Evolutionary conservation across 2,113 vertebrate genomes (phyloP), one percentile per base, ranked within the genome.

Genomic region (Illadopsis cleaveri): DNA sequence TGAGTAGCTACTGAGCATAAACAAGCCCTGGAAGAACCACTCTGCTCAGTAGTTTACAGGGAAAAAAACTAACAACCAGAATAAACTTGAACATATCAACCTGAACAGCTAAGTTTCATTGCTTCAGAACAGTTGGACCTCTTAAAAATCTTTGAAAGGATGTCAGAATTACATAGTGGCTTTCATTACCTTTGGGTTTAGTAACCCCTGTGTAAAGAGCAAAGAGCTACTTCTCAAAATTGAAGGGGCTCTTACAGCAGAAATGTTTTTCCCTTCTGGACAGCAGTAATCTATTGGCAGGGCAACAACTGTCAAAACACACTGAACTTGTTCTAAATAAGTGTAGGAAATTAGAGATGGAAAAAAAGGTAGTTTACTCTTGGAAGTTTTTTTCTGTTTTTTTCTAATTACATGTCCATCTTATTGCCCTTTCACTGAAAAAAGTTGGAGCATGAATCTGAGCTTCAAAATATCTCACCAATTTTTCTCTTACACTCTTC

Each of bases 1-100:
- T 13, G n/a, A 64, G n/a, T 6, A 71, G 40, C 38, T 50, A 45
- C 6, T 0, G 0, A 68, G 27, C 3, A 1, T n/a, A 65, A 47
- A 81, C 1, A 2, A 58, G 27, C 14, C 23, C 40, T 40, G 15
- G 23, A 70, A 77, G 22, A 57, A 23, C 5, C 1, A 6, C 15
- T 22, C 17, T 33, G 24, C 40, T 48, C 37, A 71, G 48, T 9
- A 28, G 12, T 53, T 79, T 48, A 69, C 33, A 70, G 51, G n/a
- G 6, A 38, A 23, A 23, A 50, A 70, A 22, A 2, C 6, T 35
- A 28, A 50, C 10, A 28, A 21, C 31, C 24, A 10, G 7, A 50
- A 75, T n/a, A 73, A 91, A 71, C 31, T 20, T 47, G 20, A 40
- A 57, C 20, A 24, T 30, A 53, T 24, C 51, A 88, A 75, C 28